Evolutionary conservation across 2,888 invertebrate genomes (phyloP).

Genomic region (Lasiommata megera): DNA sequence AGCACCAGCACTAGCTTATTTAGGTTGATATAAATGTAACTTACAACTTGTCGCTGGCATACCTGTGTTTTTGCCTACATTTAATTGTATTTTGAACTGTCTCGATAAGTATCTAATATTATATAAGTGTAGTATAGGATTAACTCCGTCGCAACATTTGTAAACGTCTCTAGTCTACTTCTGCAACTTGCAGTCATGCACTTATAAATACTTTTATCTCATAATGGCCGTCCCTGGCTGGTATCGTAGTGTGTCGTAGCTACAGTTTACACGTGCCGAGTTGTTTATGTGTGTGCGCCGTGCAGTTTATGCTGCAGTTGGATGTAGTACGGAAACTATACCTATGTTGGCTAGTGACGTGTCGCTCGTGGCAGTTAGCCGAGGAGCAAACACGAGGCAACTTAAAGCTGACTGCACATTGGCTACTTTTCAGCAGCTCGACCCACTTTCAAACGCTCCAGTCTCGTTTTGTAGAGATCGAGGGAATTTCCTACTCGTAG

Average conservation of each 20-base stretch:
- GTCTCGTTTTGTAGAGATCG: no score
- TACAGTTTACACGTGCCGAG: constrained; percentile 50
- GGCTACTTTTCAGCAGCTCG: neutral
- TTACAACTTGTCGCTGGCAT: no score
- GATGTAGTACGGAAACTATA: constrained; percentile 33
- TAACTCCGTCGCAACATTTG: constrained; percentile 8
- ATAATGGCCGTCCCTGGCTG: constrained; percentile 35
- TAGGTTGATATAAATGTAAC: no score
- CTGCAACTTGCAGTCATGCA: constrained; percentile 27
- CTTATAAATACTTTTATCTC: constrained; percentile 35
- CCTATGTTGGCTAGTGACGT: constrained; percentile 36
- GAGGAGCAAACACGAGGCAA: constrained; percentile 30
- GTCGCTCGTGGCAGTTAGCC: constrained; percentile 38
- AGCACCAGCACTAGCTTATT: no score
- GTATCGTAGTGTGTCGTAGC: constrained; percentile 38
- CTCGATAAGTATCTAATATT: neutral
- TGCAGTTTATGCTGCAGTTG: constrained; percentile 42
- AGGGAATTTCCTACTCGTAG: no score
- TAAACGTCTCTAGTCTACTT: constrained; percentile 24
- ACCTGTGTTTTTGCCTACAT: neutral
- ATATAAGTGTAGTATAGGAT: neutral
- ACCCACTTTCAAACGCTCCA: no score
- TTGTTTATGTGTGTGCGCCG: constrained; percentile 45
- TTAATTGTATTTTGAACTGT: neutral
- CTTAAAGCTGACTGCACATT: neutral